A percentile compares a stretch with the other conserved stretches of the same genome.
phyloP scores from a whole-genome alignment of 1,140 invertebrate species.

The Spodoptera frugiperda region DNA sequence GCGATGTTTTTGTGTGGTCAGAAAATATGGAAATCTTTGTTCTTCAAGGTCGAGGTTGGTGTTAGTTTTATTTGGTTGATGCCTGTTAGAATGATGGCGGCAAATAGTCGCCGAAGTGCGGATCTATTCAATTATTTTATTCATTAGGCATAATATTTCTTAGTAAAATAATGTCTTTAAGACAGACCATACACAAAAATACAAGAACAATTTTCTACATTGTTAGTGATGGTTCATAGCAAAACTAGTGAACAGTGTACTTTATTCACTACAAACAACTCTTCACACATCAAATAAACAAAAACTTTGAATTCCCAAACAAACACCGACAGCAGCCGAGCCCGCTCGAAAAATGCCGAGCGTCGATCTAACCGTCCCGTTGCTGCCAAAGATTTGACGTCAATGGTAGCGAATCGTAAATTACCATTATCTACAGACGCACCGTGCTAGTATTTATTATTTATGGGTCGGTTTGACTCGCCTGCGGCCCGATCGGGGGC shows the following conservation, averaged over 20 bases:
- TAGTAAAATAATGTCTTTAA: not conserved
- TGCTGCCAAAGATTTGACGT: constrained; percentile 79
- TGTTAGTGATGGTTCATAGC: not conserved
- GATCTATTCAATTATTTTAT: not conserved
- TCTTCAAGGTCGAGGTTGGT: not conserved
- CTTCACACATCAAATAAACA: constrained; percentile 22
- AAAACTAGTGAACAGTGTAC: not conserved
- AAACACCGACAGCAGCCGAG: constrained; percentile 30
- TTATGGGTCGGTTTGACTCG: constrained; percentile 84
- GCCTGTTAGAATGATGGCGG: not conserved
- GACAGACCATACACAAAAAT: not conserved
- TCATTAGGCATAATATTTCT: not conserved
- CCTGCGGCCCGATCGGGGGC: constrained; percentile 67
- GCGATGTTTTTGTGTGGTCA: not conserved
- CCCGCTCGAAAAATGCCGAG: constrained; percentile 45
- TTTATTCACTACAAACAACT: constrained; percentile 8
- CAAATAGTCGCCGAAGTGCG: not conserved
- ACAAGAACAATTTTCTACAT: not conserved
- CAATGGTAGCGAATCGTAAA: constrained; percentile 82
- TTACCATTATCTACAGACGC: constrained; percentile 86
- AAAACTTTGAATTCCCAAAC: constrained; percentile 36
- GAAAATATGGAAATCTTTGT: not conserved
- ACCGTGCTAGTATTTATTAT: constrained; percentile 85
- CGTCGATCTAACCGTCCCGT: constrained; percentile 68
- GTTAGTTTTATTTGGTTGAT: not conserved